Conservation (phyloP, 2,797 vertebrate genomes). For the Okamejei kenojei region DNA sequence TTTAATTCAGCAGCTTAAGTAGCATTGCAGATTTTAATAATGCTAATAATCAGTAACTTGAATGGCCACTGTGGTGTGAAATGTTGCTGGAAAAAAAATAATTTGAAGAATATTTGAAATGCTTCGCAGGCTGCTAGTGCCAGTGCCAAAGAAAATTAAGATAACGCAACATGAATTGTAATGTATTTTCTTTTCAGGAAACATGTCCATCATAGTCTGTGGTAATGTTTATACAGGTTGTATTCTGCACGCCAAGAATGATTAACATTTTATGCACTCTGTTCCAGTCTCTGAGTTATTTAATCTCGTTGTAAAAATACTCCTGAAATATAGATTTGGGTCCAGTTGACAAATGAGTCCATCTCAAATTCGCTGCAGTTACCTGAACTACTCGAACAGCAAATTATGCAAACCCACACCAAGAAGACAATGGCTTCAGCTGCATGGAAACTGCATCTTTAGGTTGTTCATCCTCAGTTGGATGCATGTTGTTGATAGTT, state of each 20-base stretch:
- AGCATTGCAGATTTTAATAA: conserved; percentile 15
- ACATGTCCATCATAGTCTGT: conserved; percentile 11
- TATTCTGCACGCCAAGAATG: conserved; percentile 28
- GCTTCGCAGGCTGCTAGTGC: neutral
- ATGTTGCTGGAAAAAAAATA: conserved; percentile 13
- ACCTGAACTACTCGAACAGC: too few species aligned
- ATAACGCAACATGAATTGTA: conserved; percentile 2
- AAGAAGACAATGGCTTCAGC: too few species aligned
- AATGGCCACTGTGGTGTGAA: neutral
- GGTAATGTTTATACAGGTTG: conserved; percentile 26
- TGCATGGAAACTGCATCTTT: too few species aligned
- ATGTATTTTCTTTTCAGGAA: conserved; percentile 29
- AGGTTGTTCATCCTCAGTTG: too few species aligned
- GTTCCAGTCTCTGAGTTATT: conserved; percentile 20
- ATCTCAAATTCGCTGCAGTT: too few species aligned
- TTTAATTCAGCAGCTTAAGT: conserved; percentile 19
- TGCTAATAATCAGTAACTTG: conserved; percentile 13
- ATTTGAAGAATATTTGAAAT: neutral
- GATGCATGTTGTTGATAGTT: too few species aligned
- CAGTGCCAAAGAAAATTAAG: conserved; percentile 26
- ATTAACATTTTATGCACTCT: conserved; percentile 29
- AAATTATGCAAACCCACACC: too few species aligned
- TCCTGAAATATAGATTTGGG: neutral
- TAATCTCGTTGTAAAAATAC: conserved; percentile 22
- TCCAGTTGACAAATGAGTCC: neutral